Base-by-base conservation (phyloP, 1,140 invertebrate species). In the Polyergus mexicanus region DNA sequence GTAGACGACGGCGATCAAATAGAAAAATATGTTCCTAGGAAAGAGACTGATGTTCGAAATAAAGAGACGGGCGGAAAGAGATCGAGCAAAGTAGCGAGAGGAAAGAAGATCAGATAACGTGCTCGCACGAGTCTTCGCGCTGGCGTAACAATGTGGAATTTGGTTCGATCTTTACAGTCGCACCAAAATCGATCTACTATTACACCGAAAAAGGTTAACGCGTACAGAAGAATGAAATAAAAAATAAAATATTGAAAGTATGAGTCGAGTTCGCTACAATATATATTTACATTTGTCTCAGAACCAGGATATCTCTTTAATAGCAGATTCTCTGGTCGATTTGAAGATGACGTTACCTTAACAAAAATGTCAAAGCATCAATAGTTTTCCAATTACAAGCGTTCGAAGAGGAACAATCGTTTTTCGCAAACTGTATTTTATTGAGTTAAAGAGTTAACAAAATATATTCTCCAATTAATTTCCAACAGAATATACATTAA, bases 1-100 rank as follows among this genome's bases (percentile, higher is more conserved):
- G 25, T 56, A 71, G 66, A 72, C 60, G 35, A 65, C 75, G 60
- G 32, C 25, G 60, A 78, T 83, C 54, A 74, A 83, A 83, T 72
- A 74, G 78, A 83, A 83, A 83, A 83, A 74, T 83, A 83, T 83
- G 78, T 83, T 83, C 41, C 68, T 13, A 65, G 25, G 19, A 41
- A 47, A 83, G 32, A n/a, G 44, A 54, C 41, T 56, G 78, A 74
- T 83, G 78, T 38, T 41, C 51, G 25, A 74, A 68, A 62, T 81
- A 72, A 44, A 60, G 77, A 58, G 78, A 71, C 38, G 11, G 19
- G 6, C 65, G 56, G 54, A 47, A 3, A 51, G 3, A 72, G 51
- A 58, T 72, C 25, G 35, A 22, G 22, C 63, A 16, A 32, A 68
- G 66, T 58, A 28, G 32, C 25, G 72, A 28, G 47, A 56, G 22